Evolutionary conservation across 2,113 vertebrate genomes (phyloP).

Genomic region (Ptyas mucosa): DNA sequence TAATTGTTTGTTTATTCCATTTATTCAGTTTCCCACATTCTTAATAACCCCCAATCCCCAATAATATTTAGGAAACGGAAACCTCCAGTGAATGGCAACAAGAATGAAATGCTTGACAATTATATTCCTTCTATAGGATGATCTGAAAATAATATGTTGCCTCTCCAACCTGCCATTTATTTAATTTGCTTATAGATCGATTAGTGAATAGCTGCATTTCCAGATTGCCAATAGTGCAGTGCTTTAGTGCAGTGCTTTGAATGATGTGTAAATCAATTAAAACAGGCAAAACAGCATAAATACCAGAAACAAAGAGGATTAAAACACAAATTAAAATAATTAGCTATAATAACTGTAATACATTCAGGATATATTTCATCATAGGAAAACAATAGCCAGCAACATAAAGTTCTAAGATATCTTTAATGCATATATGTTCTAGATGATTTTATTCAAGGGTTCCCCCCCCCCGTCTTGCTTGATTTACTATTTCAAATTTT

Average conservation of each 20-base stretch:
- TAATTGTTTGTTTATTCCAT: neutral
- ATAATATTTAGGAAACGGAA: neutral
- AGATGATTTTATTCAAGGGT: neutral
- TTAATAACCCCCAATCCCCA: neutral
- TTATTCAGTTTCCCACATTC: neutral
- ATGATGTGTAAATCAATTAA: neutral
- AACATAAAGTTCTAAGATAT: neutral
- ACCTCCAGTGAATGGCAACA: neutral
- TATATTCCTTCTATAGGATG: neutral
- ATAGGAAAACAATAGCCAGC: neutral
- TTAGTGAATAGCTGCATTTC: neutral
- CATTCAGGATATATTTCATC: neutral
- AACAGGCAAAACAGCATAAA: neutral
- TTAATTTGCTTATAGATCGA: neutral
- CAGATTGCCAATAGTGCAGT: neutral
- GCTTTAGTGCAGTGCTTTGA: neutral
- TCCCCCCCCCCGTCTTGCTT: too few relatives aligned
- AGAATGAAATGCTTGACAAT: neutral
- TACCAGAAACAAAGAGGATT: neutral
- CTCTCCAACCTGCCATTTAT: neutral
- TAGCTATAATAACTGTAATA: neutral
- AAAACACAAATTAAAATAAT: neutral
- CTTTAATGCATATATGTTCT: too few relatives aligned
- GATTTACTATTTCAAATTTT: neutral
- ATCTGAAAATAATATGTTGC: neutral